Evolutionary conservation across 2,888 invertebrate species (phyloP), one percentile per base, ranked within the genome.

Genomic region (Drosophila borborema): DNA sequence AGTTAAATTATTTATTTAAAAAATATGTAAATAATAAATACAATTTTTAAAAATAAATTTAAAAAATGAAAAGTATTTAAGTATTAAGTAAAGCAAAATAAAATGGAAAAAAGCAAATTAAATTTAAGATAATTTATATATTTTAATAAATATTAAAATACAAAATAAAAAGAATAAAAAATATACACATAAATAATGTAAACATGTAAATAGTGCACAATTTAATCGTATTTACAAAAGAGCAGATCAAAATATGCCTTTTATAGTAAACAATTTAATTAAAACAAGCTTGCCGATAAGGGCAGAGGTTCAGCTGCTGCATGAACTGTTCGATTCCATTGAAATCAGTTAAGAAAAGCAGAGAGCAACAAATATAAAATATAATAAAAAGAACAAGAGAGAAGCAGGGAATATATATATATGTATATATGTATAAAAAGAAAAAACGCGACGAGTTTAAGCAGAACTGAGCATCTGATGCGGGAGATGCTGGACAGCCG

Each of bases 301-400:
- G 61, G 6, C 36, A 18, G 66, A 18, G 53, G 23, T 20, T 23
- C 46, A 45, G 51, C 12, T 34, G 48, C 68, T 65, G 72, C 40
- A 36, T 53, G 34, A 49, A 38, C 59, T 55, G 49, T 55, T 55
- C 66, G 72, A 41, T 77, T 79, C 74, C 77, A 56, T 69, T 79
- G 88, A 84, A 84, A 87, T 87, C 84, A 87, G 84, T 84, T 84
- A 84, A 85, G 65, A 74, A 61, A 72, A 60, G 38, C 54, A 23
- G 43, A 38, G 20, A 41, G 18, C 64, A 56, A 62, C 31, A 62
- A 43, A 63, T 62, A 55, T 53, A 65, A 65, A 62, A 59, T 14
- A 56, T 54, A 16, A 51, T 9, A 51, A 51, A 2, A 34, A 53
- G 18, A 45, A 23, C 23, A 23, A 23, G 23, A 23, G 23, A n/a